Percentiles rank a stretch among this genome's conserved stretches.
These are phyloP conservation scores for Drosophila subpulchrella DNA, from an alignment of 1,140 invertebrate genomes.

Conservation along the genomic window DNA sequence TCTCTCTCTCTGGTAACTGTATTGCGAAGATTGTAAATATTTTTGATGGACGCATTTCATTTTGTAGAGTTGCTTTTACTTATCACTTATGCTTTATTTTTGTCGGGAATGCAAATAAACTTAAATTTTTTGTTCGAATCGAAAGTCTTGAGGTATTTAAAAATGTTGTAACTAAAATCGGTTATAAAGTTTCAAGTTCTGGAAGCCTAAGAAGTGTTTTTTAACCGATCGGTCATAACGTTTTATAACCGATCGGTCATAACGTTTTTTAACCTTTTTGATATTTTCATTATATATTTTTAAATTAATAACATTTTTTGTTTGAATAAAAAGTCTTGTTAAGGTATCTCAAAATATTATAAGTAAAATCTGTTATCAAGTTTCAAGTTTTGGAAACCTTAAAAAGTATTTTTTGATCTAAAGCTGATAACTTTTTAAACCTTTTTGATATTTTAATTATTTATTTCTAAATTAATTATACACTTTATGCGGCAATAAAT, in stretches of 20 bases:
- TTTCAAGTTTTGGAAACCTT: no score
- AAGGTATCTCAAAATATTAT: background rate
- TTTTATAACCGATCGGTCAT: no score
- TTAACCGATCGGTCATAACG: no score
- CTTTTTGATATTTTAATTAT: background rate
- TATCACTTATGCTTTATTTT: constrained; percentile 9
- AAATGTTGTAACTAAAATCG: background rate
- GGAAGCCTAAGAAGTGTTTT: no score
- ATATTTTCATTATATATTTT: background rate
- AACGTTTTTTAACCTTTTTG: no score
- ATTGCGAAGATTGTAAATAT: constrained; percentile 60
- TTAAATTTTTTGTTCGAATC: background rate
- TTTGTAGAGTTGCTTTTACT: constrained; percentile 42
- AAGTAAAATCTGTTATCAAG: background rate
- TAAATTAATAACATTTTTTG: no score
- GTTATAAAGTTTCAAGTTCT: no score
- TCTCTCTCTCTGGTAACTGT: constrained; percentile 31
- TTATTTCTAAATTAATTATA: background rate
- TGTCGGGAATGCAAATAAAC: constrained; percentile 25
- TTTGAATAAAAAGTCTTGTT: background rate
- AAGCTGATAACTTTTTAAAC: no score
- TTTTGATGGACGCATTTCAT: constrained; percentile 55
- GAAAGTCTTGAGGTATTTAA: background rate
- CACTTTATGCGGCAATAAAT: background rate
- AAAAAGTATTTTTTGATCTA: no score